Evolutionary conservation across 1,140 invertebrate species (phyloP), one percentile per base, ranked within the genome.

Genomic region (Macrobrachium nipponense): DNA sequence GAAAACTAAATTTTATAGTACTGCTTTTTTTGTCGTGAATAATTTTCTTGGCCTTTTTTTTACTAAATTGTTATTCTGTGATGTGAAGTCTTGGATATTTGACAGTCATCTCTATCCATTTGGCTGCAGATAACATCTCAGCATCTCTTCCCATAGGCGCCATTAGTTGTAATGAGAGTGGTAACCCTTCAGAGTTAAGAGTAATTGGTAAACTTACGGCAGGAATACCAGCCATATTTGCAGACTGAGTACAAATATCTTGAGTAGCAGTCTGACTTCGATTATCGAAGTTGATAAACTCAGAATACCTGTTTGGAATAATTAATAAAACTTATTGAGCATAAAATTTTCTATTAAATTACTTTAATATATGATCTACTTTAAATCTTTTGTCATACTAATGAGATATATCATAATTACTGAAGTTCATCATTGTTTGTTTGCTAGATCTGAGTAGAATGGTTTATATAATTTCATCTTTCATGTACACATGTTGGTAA

Each of bases 211-310:
- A 91, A 68, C 95, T 96, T 5, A 99, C 91, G 5, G 98, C 98
- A 61, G 98, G 98, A 78, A 98, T 92, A 8, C 95, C n/a, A 51
- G 97, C 97, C 95, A 99, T 95, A 90, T 99, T 99, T 0, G 96
- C 96, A 8, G 98, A 95, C 90, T 98, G 97, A 0, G 98, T 99
- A 90, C 96, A 99, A 91, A 95, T 97, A 92, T 99, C 98, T 90
- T 99, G 97, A 61, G 95, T 92, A 0, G 95, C 95, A 91, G 96
- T 96, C 88, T 97, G 96, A 89, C 96, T 95, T 80, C 97, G 93
- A 91, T 98, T 98, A 88, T 97, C 95, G 83, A 94, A 93, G 60
- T 92, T 92, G 0, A 92, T 91, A 91, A 98, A 98, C 87, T 98
- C 95, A n/a, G 92, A 93, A 90, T 96, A 96, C 0, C 91, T 90